A percentile compares a stretch with the other conserved stretches of the same genome.
These are phyloP conservation scores for Morpho achilles DNA, from an alignment of 2,888 invertebrate species.

Conservation along the genomic window DNA sequence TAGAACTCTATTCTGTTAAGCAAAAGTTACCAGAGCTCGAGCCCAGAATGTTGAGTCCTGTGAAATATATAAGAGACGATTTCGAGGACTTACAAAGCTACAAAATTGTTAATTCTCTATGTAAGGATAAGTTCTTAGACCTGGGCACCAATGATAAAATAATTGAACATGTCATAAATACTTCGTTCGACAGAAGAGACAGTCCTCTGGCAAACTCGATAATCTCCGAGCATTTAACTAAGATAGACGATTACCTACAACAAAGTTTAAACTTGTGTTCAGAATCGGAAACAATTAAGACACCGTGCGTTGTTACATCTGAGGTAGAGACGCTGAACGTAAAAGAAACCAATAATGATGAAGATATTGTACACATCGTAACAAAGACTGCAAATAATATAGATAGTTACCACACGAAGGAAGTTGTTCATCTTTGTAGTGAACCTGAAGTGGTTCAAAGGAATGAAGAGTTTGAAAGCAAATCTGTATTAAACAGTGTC, in stretches of 20 bases:
- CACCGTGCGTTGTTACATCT: conserved; percentile 4
- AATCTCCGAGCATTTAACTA: conserved; percentile 62
- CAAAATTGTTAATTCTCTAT: conserved; percentile 66
- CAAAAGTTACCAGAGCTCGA: conserved; percentile 13
- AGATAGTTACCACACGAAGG: conserved; percentile 8
- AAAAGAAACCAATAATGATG: background rate
- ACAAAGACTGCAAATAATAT: background rate
- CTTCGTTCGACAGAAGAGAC: conserved; percentile 25
- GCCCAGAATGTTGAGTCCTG: conserved; percentile 37
- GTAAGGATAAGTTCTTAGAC: conserved; percentile 44
- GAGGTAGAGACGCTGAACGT: conserved; percentile 4
- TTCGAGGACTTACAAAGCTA: conserved; percentile 57
- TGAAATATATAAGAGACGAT: conserved; percentile 46
- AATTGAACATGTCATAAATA: conserved; percentile 6
- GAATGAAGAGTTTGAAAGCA: conserved; percentile 30
- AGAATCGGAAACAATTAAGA: conserved; percentile 32
- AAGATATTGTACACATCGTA: background rate
- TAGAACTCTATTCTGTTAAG: conserved; percentile 52
- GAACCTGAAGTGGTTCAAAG: background rate
- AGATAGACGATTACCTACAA: conserved; percentile 66
- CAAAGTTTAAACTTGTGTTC: conserved; percentile 62
- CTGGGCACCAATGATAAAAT: conserved; percentile 5
- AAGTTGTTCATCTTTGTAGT: background rate
- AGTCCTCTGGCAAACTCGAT: conserved; percentile 43
- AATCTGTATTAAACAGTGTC: conserved; percentile 54